Base-by-base conservation (phyloP, 2,888 invertebrate species). In the Priocnemis perturbator region DNA sequence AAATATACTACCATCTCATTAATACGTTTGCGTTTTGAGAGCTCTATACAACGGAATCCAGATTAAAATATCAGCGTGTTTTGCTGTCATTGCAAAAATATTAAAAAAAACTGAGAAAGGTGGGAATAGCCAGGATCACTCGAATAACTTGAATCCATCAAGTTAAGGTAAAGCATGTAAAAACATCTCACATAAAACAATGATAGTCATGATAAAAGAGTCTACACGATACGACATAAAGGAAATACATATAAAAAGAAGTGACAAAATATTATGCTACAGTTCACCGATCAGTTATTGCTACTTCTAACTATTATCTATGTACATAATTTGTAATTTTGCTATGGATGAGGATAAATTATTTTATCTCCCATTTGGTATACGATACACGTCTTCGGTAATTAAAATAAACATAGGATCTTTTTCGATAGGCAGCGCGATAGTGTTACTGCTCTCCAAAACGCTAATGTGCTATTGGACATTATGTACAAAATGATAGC, bases 1-100 rank as follows among this genome's bases (percentile, higher is more conserved):
- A 80, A 79, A 84, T 84, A 74, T 75, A 73, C 62, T 76, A 77
- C 64, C 53, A 74, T 73, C 68, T 70, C 44, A 20, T 72, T 62
- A 65, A 70, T 69, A 72, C 65, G 30, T 67, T 76, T 59, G 61
- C 67, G 37, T 78, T 73, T 78, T 50, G 60, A 81, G 68, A 74
- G 61, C 60, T 64, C 67, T 30, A 11, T 68, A 69, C 69, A 77
- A 71, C 74, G 72, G 56, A 60, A 50, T 50, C 59, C 30, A 59
- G 55, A 66, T 66, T 68, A 53, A 60, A 77, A 59, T 64, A 63
- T 65, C 59, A 70, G 72, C 65, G 23, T 61, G 67, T 45, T 64
- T 62, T 55, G 64, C 48, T 52, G 48, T 58, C 21, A 44, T 50
- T 50, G n/a, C 19, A 20, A 65, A 23, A 70, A 73, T 68, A 67